phyloP scores from a whole-genome alignment of 2,797 vertebrate species.

The Gallinago stenura region DNA sequence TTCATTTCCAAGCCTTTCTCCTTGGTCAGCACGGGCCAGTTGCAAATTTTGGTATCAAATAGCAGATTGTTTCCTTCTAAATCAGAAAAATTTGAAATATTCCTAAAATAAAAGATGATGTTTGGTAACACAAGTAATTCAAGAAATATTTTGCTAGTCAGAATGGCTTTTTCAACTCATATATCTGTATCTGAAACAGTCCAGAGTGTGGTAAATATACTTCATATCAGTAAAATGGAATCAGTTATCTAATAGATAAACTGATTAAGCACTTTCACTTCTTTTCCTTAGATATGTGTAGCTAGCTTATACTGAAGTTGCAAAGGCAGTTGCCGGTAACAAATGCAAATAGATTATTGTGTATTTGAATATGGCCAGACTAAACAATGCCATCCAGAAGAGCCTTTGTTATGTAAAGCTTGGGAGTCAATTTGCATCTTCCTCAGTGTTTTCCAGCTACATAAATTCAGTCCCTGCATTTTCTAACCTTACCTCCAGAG shows the following conservation, averaged over 20 bases:
- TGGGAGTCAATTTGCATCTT: neutral
- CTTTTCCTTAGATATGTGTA: neutral
- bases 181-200: neutral
- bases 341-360: neutral
- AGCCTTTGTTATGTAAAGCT: neutral
- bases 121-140: neutral
- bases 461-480: neutral
- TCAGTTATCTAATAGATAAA: neutral
- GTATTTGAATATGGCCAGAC: neutral
- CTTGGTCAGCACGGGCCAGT: neutral
- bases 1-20: neutral
- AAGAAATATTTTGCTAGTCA: neutral
- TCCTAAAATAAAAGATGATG: neutral
- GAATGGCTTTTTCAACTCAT: neutral
- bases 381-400: neutral
- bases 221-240: neutral
- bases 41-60: neutral
- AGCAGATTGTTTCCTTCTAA: neutral
- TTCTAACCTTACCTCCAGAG: neutral
- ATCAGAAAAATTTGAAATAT: neutral
- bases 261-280: neutral
- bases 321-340: neutral
- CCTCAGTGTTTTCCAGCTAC: neutral
- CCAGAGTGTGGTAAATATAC: neutral
- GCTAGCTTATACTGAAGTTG: neutral